These are phyloP conservation scores for Cynaeus angustus DNA, from an alignment of 2,888 invertebrate genomes.

Conservation along the genomic window DNA sequence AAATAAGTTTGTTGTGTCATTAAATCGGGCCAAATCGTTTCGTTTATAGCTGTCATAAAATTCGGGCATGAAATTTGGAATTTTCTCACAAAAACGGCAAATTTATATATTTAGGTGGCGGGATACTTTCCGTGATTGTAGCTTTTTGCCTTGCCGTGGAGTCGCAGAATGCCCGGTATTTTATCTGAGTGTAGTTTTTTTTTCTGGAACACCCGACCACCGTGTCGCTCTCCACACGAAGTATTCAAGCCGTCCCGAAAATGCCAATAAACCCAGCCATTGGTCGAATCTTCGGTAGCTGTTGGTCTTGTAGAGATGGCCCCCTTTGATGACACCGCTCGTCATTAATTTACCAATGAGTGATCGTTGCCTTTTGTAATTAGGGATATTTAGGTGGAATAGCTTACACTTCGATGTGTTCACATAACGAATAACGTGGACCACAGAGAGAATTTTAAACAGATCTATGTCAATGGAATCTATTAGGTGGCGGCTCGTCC, in stretches of 20 bases:
- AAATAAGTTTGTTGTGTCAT: conserved; percentile 31
- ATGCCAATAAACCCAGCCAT: conserved; percentile 64
- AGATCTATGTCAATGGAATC: conserved; percentile 47
- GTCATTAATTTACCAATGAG: conserved; percentile 62
- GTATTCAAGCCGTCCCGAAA: conserved; percentile 63
- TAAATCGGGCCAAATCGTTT: conserved; percentile 33
- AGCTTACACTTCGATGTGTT: conserved; percentile 64
- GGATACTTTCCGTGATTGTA: conserved; percentile 48
- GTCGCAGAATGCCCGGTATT: conserved; percentile 56
- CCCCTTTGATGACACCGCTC: conserved; percentile 63
- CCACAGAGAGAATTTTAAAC: conserved; percentile 57
- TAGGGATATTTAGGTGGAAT: conserved; percentile 62
- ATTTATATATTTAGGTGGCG: conserved; percentile 54
- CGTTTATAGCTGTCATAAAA: conserved; percentile 50
- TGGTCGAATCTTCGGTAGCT: conserved; percentile 63
- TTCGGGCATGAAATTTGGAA: conserved; percentile 54
- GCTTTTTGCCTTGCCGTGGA: conserved; percentile 44
- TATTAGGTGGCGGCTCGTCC: conserved; percentile 36
- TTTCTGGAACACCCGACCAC: conserved; percentile 65
- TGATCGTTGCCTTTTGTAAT: conserved; percentile 60
- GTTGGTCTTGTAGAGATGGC: conserved; percentile 57
- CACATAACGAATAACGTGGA: conserved; percentile 57
- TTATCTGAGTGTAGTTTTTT: conserved; percentile 56
- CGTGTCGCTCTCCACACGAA: conserved; percentile 59
- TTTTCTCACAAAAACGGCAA: conserved; percentile 56